phyloP scores from a whole-genome alignment of 2,113 vertebrate species.

The Oxyura jamaicensis region DNA sequence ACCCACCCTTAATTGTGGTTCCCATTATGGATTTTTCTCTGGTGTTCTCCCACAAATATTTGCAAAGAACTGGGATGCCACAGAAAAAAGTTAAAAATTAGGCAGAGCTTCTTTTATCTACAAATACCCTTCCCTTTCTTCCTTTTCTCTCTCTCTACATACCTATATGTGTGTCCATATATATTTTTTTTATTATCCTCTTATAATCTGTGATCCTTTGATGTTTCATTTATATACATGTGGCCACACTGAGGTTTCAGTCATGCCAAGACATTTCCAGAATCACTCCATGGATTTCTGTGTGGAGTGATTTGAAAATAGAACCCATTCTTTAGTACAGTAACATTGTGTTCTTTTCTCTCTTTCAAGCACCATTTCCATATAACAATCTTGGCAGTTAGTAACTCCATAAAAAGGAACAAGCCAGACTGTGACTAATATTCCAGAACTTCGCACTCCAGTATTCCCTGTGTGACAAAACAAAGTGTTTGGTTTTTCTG shows the following conservation, averaged over 20 bases:
- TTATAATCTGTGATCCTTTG: slow-evolving; percentile 19
- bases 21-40: background rate
- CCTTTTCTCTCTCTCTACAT: background rate
- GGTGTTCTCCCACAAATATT: background rate
- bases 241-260: background rate
- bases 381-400: slow-evolving; percentile 70
- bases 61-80: background rate
- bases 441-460: slow-evolving; percentile 67
- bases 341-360: slow-evolving; percentile 69
- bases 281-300: slow-evolving; percentile 25
- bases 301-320: slow-evolving; percentile 33
- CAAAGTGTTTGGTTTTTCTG: slow-evolving; percentile 68
- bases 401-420: slow-evolving; percentile 52
- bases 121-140: background rate
- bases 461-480: slow-evolving; percentile 62
- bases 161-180: background rate
- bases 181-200: slow-evolving; percentile 6
- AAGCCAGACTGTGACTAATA: slow-evolving; percentile 76
- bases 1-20: background rate
- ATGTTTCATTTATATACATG: slow-evolving; percentile 15
- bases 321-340: slow-evolving; percentile 38
- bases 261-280: slow-evolving; percentile 33
- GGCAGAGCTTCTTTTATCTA: background rate
- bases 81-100: background rate
- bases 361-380: slow-evolving; percentile 66